Evolutionary conservation across 2,797 vertebrate genomes (phyloP).

Genomic region (Phrynocephalus guinanensis): DNA sequence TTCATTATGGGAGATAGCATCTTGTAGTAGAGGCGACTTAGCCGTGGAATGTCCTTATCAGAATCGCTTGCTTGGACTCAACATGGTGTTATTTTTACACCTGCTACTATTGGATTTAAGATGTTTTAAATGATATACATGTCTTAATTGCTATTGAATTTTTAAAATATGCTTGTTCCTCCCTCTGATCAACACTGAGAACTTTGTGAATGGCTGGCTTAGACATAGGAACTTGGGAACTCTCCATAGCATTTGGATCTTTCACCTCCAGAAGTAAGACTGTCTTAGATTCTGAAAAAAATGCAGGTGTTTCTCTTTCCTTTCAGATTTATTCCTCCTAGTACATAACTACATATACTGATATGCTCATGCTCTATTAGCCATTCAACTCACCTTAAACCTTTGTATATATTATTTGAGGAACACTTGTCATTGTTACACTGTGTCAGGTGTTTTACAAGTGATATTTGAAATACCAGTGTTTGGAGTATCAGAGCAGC

Average conservation of each 20-base stretch:
- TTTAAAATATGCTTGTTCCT: neutral
- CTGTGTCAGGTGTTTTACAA: neutral
- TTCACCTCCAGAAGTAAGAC: neutral
- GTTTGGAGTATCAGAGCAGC: neutral
- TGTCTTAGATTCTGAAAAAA: neutral
- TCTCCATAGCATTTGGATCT: neutral
- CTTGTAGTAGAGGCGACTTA: neutral
- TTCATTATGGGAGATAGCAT: neutral
- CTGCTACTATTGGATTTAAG: neutral
- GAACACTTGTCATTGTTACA: neutral
- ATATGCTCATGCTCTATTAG: neutral
- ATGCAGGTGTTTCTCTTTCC: neutral
- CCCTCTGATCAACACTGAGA: neutral
- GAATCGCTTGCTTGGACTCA: neutral
- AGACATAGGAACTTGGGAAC: too few relatives aligned
- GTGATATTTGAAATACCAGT: neutral
- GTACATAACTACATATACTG: neutral
- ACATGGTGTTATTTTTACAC: neutral
- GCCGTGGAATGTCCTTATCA: too few relatives aligned
- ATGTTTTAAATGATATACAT: neutral
- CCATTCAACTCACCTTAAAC: neutral
- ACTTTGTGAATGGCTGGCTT: too few relatives aligned
- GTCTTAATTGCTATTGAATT: neutral
- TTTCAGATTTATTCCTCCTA: neutral
- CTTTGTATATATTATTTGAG: neutral